Evolutionary conservation across 1,140 invertebrate genomes (phyloP).

Genomic region (Saccostrea glomerata): DNA sequence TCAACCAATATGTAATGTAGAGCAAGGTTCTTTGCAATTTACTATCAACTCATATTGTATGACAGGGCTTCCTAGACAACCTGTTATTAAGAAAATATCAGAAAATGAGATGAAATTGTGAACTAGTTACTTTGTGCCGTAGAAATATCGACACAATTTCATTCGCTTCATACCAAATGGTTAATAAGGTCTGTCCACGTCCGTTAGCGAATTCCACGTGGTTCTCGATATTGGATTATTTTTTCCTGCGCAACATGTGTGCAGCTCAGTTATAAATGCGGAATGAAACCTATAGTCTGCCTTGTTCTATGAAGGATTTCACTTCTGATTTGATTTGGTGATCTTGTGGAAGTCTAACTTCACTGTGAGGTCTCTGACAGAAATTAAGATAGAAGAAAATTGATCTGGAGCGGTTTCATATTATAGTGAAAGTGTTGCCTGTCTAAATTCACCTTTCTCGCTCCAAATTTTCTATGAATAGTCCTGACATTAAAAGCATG

Average conservation of each 20-base stretch:
- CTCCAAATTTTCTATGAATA: neutral
- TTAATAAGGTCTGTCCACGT: neutral
- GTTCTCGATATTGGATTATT: conserved; percentile 21
- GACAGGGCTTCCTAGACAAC: neutral
- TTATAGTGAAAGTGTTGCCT: neutral
- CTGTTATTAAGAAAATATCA: neutral
- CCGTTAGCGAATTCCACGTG: neutral
- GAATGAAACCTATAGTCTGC: neutral
- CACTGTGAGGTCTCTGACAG: neutral
- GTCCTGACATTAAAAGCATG: neutral
- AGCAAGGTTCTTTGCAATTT: no score
- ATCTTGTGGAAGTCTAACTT: neutral
- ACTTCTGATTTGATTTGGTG: neutral
- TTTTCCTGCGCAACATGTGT: conserved; percentile 23
- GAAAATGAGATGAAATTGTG: neutral
- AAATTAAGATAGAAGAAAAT: neutral
- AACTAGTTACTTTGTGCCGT: neutral
- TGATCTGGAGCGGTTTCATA: neutral
- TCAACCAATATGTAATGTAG: no score
- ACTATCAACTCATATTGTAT: no score
- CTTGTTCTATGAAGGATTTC: neutral
- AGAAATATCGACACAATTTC: neutral
- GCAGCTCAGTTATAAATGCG: conserved; percentile 30
- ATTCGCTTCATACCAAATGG: neutral
- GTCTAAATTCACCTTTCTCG: neutral